Evolutionary conservation across 2,888 invertebrate species (phyloP).

Genomic region (Hypsopygia costalis): DNA sequence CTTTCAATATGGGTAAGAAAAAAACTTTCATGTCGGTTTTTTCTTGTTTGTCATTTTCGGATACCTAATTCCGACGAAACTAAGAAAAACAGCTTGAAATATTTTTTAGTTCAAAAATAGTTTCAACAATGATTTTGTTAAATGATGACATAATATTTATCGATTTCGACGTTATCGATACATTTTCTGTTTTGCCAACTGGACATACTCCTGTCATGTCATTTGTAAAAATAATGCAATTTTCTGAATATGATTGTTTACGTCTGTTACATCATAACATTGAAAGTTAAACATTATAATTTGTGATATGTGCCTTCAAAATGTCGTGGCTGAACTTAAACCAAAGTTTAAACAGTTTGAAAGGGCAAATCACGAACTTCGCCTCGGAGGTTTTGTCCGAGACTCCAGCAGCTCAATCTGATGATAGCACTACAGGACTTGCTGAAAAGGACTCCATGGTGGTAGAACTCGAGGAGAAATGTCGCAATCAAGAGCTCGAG

Average conservation of each 20-base stretch:
- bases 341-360: constrained; percentile 85
- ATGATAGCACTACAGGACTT: constrained; percentile 32
- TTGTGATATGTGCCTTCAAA: constrained; percentile 56
- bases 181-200: constrained; percentile 66
- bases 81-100: too few relatives aligned
- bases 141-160: too few relatives aligned
- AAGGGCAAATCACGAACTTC: constrained; percentile 93
- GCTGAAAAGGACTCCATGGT: constrained; percentile 39
- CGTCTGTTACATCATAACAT: constrained; percentile 36
- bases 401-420: constrained; percentile 75
- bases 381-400: constrained; percentile 94
- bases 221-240: constrained; percentile 69
- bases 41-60: too few relatives aligned
- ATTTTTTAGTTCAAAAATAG: too few relatives aligned
- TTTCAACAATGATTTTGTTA: too few relatives aligned
- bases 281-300: constrained; percentile 28
- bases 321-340: constrained; percentile 87
- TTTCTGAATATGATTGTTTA: constrained; percentile 67
- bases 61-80: too few relatives aligned
- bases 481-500: constrained; percentile 81
- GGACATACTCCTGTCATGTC: constrained; percentile 74
- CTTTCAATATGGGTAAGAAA: too few relatives aligned
- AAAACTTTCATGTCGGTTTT: too few relatives aligned
- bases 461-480: constrained; percentile 78
- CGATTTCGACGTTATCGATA: neutral